phyloP scores from a whole-genome alignment of 2,797 vertebrate genomes.

The Vespertilio murinus region DNA sequence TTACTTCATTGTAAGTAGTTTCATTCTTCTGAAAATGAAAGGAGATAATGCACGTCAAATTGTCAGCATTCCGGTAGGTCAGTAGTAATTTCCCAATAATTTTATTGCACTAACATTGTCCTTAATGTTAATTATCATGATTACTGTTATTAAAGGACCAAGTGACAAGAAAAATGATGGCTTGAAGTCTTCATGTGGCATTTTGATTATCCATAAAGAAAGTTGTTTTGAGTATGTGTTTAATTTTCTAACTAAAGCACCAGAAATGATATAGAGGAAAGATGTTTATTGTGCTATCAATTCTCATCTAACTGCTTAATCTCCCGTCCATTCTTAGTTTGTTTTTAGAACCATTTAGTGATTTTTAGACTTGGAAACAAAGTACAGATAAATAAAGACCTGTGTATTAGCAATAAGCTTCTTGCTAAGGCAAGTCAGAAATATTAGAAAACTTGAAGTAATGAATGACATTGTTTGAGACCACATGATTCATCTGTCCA shows the following conservation, averaged over 20 bases:
- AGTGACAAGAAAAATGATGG: not conserved
- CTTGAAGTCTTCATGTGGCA: not conserved
- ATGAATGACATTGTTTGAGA: not conserved
- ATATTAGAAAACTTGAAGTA: not conserved
- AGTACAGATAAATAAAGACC: not conserved
- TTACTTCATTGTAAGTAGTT: not conserved
- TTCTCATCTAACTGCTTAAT: not conserved
- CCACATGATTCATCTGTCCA: not conserved
- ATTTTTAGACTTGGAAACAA: slow-evolving; percentile 23
- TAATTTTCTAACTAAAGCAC: not conserved
- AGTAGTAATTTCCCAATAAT: not conserved
- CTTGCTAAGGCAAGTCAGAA: not conserved
- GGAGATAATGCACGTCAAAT: not conserved
- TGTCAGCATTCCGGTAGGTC: not conserved
- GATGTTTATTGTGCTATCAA: not conserved
- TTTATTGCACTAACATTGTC: not conserved
- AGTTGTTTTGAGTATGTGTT: slow-evolving; percentile 22
- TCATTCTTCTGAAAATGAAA: not conserved
- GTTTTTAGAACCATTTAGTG: not conserved
- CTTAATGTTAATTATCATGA: slow-evolving; percentile 16
- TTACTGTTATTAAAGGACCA: slow-evolving; percentile 11
- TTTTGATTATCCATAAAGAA: not conserved
- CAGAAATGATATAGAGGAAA: not conserved
- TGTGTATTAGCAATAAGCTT: not conserved
- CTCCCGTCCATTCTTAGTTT: not conserved